These are phyloP conservation scores for Crotophaga sulcirostris DNA, from an alignment of 2,113 vertebrate genomes.

Conservation along the genomic window DNA sequence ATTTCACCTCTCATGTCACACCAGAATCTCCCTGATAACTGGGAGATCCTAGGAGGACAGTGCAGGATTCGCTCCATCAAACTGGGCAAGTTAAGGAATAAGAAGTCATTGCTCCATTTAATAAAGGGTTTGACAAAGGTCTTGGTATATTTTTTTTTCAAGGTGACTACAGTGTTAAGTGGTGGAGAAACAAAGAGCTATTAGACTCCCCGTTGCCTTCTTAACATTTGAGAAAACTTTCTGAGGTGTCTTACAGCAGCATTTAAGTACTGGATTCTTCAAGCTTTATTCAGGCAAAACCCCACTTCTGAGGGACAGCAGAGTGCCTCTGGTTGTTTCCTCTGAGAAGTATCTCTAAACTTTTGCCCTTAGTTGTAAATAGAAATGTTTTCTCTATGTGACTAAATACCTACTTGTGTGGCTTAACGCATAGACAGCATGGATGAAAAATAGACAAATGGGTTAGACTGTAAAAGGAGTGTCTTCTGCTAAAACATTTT, in stretches of 20 bases:
- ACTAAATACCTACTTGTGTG: neutral
- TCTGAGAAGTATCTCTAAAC: neutral
- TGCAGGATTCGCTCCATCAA: neutral
- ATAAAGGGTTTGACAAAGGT: neutral
- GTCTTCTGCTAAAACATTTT: conserved; percentile 27
- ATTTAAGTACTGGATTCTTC: neutral
- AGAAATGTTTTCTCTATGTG: neutral
- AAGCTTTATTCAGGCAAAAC: neutral
- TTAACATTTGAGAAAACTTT: neutral
- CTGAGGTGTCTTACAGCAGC: neutral
- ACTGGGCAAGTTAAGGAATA: neutral
- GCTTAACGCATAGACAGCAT: neutral
- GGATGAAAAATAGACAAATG: conserved; percentile 15
- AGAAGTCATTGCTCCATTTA: neutral
- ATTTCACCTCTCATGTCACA: neutral
- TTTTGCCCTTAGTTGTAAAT: conserved; percentile 33
- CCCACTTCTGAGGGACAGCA: neutral
- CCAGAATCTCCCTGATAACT: neutral
- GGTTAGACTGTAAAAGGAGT: neutral
- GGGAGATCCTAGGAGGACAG: neutral
- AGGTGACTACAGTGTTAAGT: neutral
- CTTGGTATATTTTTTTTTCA: neutral
- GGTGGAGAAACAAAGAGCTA: neutral
- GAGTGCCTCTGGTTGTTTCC: neutral
- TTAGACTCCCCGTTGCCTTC: neutral